Evolutionary conservation across 2,888 invertebrate species (phyloP).

Genomic region (Drosophila pseudotalamancana): DNA sequence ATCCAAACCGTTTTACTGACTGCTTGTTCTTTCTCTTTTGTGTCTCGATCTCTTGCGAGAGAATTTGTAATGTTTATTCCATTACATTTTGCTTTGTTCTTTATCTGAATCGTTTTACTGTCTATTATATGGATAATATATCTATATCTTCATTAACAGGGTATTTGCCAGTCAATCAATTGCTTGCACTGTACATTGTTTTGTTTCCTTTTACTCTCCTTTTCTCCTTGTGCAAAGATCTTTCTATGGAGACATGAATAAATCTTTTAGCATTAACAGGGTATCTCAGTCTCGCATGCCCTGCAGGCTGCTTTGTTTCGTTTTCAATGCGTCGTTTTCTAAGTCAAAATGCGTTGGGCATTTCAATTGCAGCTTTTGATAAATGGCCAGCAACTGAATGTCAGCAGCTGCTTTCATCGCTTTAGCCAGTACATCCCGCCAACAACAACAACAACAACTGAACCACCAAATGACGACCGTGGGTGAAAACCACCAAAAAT

Average conservation of each 20-base stretch:
- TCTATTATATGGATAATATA: no score
- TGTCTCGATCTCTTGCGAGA: no score
- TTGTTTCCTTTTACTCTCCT: no score
- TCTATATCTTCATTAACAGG: no score
- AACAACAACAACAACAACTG: constrained; percentile 30
- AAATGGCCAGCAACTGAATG: constrained; percentile 65
- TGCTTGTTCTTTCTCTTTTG: no score
- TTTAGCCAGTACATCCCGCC: constrained; percentile 17
- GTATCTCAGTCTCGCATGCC: constrained; percentile 11
- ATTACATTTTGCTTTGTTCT: no score
- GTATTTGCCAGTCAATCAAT: no score
- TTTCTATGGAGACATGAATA: no score
- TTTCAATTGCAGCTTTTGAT: constrained; percentile 76
- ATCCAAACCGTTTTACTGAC: background rate
- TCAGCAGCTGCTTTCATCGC: constrained; percentile 39
- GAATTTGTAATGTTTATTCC: no score
- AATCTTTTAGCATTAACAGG: background rate
- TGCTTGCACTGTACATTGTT: background rate
- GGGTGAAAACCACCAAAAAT: constrained; percentile 74
- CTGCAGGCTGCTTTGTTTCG: constrained; percentile 6
- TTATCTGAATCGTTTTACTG: no score
- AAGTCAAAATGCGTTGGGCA: constrained; percentile 65
- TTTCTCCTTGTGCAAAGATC: no score
- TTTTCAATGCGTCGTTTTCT: constrained; percentile 50
- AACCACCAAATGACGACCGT: constrained; percentile 61